A percentile compares a stretch with the other conserved stretches of the same genome.
Conservation (phyloP, 2,888 invertebrate species). For the Lasius platythorax region DNA sequence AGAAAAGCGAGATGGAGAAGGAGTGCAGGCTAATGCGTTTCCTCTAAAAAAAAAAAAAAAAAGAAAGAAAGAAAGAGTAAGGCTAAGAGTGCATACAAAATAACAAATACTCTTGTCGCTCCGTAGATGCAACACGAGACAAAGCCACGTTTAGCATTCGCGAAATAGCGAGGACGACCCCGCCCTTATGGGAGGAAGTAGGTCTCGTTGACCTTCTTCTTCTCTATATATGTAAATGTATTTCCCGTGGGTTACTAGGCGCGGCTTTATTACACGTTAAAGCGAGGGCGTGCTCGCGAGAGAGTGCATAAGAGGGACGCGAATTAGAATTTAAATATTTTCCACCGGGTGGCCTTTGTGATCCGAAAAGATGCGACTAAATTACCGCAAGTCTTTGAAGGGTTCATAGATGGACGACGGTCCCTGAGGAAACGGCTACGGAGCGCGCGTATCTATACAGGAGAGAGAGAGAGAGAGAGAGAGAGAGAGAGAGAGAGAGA, state of each 20-base stretch:
- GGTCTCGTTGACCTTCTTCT: slow-evolving; percentile 53
- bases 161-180: slow-evolving; percentile 38
- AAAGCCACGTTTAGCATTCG: slow-evolving; percentile 51
- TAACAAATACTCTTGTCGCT: slow-evolving; percentile 20
- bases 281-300: slow-evolving; percentile 35
- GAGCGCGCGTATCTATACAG: not conserved
- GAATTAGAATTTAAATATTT: slow-evolving; percentile 72
- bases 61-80: slow-evolving; percentile 1
- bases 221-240: slow-evolving; percentile 47
- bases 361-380: slow-evolving; percentile 66
- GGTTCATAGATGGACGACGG: slow-evolving; percentile 39
- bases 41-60: not conserved
- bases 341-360: slow-evolving; percentile 54
- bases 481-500: not conserved
- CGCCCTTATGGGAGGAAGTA: slow-evolving; percentile 27
- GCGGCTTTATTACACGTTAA: slow-evolving; percentile 20
- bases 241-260: slow-evolving; percentile 44
- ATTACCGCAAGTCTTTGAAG: slow-evolving; percentile 72
- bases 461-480: not conserved
- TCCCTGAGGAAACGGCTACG: slow-evolving; percentile 10
- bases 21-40: slow-evolving; percentile 20
- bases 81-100: slow-evolving; percentile 37
- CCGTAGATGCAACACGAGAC: slow-evolving; percentile 42
- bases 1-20: not conserved
- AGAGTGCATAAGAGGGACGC: slow-evolving; percentile 50